phyloP scores from a whole-genome alignment of 2,888 invertebrate genomes.

The Heteromyza rotundicornis region DNA sequence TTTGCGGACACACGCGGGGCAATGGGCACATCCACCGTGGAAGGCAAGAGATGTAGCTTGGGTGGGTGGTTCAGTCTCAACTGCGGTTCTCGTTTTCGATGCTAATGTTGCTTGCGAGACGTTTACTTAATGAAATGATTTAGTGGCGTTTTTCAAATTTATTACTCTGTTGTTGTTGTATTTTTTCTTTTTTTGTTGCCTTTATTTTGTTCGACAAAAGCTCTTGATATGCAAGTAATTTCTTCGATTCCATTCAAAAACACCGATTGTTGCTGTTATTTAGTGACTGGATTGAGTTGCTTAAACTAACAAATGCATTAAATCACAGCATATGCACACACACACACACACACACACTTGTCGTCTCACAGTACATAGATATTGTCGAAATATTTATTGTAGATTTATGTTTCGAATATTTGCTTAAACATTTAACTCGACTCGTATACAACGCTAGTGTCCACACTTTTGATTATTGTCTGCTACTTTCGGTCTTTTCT shows the following conservation, averaged over 20 bases:
- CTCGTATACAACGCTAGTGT: no score
- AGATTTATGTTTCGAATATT: no score
- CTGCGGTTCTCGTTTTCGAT: neutral
- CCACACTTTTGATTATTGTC: no score
- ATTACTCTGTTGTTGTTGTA: conserved; percentile 30
- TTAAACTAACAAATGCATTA: conserved; percentile 1
- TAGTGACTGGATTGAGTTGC: neutral
- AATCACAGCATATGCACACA: conserved; percentile 10
- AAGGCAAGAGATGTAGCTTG: neutral
- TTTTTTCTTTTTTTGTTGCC: conserved; percentile 12
- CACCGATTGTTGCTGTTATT: no score
- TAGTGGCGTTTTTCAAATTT: conserved; percentile 45
- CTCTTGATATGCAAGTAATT: conserved; percentile 13
- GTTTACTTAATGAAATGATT: conserved; percentile 53
- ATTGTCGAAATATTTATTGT: no score
- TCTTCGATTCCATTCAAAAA: no score
- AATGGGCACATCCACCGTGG: neutral
- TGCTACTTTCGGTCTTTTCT: no score
- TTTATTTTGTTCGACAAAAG: conserved; percentile 9
- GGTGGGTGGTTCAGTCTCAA: neutral
- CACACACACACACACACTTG: conserved; percentile 1
- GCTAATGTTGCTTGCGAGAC: conserved; percentile 20
- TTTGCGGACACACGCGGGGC: neutral
- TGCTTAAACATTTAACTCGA: no score
- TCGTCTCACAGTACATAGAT: no score